Evolutionary conservation across 92 coral and sea anemone genomes (phyloP), one percentile per base, ranked within the genome.

Genomic region (Plumapathes pennacea): DNA sequence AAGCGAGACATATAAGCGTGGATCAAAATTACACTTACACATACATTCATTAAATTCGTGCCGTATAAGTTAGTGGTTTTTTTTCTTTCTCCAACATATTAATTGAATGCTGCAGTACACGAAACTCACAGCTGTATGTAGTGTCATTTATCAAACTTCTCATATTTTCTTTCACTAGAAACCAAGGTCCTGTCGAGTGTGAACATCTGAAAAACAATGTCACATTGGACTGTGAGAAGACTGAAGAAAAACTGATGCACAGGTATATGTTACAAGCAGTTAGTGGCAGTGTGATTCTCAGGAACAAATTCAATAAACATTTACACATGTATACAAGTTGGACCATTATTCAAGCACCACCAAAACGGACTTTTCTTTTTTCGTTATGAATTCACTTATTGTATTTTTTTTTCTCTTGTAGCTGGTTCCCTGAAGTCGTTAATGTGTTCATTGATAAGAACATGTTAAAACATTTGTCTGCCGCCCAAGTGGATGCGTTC

Each of bases 351-450:
- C n/a, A n/a, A n/a, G n/a, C n/a, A n/a, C n/a, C n/a, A n/a, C n/a
- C n/a, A n/a, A n/a, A n/a, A n/a, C n/a, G n/a, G n/a, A n/a, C n/a
- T n/a, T n/a, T n/a, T n/a, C n/a, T n/a, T n/a, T n/a, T n/a, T n/a
- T n/a, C n/a, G n/a, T n/a, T n/a, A n/a, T n/a, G n/a, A n/a, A n/a
- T n/a, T 38, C 34, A 3, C 4, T 6, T 11, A 10, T 19, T 15
- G 33, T 12, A 13, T 38, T 10, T 29, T 57, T 2, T 41, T 62
- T 33, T 8, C 19, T 39, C 46, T 49, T 19, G 19, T 39, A 86
- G 95, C 49, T 86, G 99, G 99, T 94, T 94, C 64, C 99, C 99
- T 30, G 99, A 94, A 47, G 87, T 94, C 25, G 99, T 94, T 32
- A 94, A 94, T 69, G 99, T 94, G 36, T 94, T 94, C 61, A 76